Base-by-base conservation (phyloP, 2,113 vertebrate genomes). In the Ochotona princeps region DNA sequence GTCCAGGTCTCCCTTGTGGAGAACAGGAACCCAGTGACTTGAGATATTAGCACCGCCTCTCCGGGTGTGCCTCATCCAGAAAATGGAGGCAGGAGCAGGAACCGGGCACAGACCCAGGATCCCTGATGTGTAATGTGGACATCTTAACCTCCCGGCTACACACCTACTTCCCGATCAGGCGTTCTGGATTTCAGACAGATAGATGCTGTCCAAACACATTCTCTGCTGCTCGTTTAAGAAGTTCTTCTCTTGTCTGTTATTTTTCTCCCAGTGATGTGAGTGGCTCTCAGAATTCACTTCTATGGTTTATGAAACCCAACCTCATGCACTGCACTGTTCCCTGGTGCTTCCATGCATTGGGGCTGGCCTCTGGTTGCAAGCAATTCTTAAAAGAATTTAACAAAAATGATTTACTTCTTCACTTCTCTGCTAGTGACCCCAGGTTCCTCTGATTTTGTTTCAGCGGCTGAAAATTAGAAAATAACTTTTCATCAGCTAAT, bases 361-460 rank as follows among this genome's bases (percentile, higher is more conserved):
- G 25, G 3, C 63, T 57, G 28, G 49, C 23, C 61, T 63, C 21
- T 26, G 51, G 4, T 51, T 25, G 57, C 81, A 83, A 38, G 26
- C 14, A 83, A 38, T 83, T 49, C 60, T 79, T 70, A 54, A 76
- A 87, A 94, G 26, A 85, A 57, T 7, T 92, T 86, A 72, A 7
- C 44, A 90, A 28, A 89, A 74, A 30, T 74, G 11, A 25, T n/a
- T 94, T 89, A n/a, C 21, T 51, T 3, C 82, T 90, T 72, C n/a
- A 15, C 35, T 73, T 38, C 78, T 84, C 74, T 83, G 8, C 9
- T 72, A 25, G 30, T 83, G 66, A 65, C 23, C n/a, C 18, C 17
- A 8, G 49, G 51, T 35, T 82, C 26, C 44, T 94, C 63, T 83
- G n/a, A 23, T 35, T 80, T 83, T 83, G 11, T 96, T 95, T 90